Evolutionary conservation across 2,888 invertebrate genomes (phyloP), one percentile per base, ranked within the genome.

Genomic region (Papilio protenor): DNA sequence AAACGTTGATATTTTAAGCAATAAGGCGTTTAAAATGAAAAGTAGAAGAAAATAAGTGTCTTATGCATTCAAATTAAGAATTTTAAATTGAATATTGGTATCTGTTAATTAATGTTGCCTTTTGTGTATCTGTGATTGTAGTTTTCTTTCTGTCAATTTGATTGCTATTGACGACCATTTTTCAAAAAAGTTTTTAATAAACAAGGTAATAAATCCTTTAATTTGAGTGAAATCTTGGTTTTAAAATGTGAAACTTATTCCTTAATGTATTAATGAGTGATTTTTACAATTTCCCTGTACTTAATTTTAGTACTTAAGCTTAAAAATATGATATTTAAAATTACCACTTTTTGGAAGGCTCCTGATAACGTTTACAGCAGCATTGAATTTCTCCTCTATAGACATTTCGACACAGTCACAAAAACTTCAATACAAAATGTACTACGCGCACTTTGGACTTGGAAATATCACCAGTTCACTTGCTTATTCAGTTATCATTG

Each of bases 291-390:
- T 3, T 21, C 55, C 6, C 23, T 11, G 8, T 73, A 4, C 12
- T 47, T 70, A n/a, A 73, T 77, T 77, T 77, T 70, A 59, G 69
- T 74, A 57, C n/a, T 69, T 40, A n/a, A 69, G 21, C 69, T 69
- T 45, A 79, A 76, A 47, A 73, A 52, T 52, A 27, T 40, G 11
- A 69, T 81, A 69, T 49, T 66, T 78, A 72, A 77, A 90, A 95
- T 95, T 92, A 98, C 98, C 99, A 96, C 98, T 97, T 95, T 98
- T 99, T 40, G 99, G 99, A 85, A 99, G 95, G 92, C 97, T 98
- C 87, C 97, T 96, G 82, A 99, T 98, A 81, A 99, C 98, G 92
- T 98, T 98, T 40, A 99, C 98, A 76, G 99, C 99, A 78, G 98
- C 98, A 86, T 97, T 96, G 90, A 99, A 99, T 92, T 98, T 98